A percentile compares a stretch with the other conserved stretches of the same genome.
Conservation (phyloP, 2,888 invertebrate species). For the Tipula helvola region DNA sequence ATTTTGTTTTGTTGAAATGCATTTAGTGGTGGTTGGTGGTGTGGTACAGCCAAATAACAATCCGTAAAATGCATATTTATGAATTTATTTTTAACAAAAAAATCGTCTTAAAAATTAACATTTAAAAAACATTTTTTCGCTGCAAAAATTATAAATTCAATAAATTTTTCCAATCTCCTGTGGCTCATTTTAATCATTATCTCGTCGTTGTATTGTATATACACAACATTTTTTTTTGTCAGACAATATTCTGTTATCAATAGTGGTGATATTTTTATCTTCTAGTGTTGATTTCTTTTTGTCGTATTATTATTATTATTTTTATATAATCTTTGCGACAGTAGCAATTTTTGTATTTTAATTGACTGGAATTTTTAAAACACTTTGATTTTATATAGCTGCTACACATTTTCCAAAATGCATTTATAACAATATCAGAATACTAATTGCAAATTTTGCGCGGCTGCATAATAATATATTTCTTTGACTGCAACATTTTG, state of each 20-base stretch:
- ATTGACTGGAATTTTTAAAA: neutral
- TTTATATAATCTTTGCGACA: neutral
- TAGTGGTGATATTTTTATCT: neutral
- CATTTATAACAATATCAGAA: neutral
- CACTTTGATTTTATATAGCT: neutral
- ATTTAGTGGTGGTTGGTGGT: neutral
- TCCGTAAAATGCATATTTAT: constrained; percentile 7
- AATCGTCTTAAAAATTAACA: constrained; percentile 6
- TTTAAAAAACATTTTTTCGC: neutral
- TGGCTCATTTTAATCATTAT: constrained; percentile 5
- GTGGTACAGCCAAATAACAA: neutral
- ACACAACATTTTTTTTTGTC: neutral
- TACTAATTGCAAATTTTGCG: neutral
- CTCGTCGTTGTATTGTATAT: neutral
- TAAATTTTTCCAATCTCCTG: constrained; percentile 9
- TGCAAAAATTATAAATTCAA: constrained; percentile 5
- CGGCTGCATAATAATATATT: neutral
- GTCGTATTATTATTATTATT: neutral
- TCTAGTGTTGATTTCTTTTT: neutral
- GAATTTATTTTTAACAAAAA: neutral
- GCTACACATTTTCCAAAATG: neutral
- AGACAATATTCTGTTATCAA: neutral
- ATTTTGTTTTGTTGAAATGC: neutral
- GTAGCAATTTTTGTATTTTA: neutral
- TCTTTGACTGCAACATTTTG: neutral